Evolutionary conservation across 2,797 vertebrate species (phyloP).

Genomic region (Acanthurus leucopareius): DNA sequence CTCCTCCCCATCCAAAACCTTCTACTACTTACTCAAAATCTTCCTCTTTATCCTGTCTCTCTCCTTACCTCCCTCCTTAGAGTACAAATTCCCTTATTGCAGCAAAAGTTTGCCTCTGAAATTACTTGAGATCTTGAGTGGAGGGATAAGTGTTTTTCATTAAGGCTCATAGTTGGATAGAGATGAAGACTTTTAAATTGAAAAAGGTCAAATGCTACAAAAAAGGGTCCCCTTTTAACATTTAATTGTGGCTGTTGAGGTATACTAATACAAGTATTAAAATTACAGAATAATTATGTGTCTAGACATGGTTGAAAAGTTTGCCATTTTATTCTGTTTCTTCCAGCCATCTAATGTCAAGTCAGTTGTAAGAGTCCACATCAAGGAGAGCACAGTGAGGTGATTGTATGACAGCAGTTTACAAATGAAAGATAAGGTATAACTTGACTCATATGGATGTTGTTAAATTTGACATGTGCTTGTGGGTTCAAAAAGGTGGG

Average conservation of each 20-base stretch:
- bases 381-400: constrained; percentile 20
- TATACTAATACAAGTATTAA: not conserved
- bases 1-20: constrained; percentile 4
- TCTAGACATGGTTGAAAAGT: not conserved
- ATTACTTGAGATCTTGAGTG: constrained; percentile 13
- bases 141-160: constrained; percentile 9
- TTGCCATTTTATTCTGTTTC: not conserved
- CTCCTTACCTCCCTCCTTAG: constrained; percentile 11
- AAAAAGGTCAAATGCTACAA: not conserved
- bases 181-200: not conserved
- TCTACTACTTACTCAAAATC: constrained; percentile 14
- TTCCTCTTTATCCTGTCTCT: constrained; percentile 1
- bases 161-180: constrained; percentile 1
- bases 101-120: not conserved
- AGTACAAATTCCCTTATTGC: constrained; percentile 7
- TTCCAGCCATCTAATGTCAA: not conserved
- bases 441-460: constrained; percentile 53
- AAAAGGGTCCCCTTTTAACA: not conserved
- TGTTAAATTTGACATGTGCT: constrained; percentile 52
- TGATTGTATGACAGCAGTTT: constrained; percentile 42
- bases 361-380: not conserved
- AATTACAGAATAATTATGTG: not conserved
- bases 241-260: not conserved
- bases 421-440: constrained; percentile 46
- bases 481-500: constrained; percentile 28